Evolutionary conservation across 2,113 vertebrate species (phyloP), one percentile per base, ranked within the genome.

Genomic region (Xyrauchen texanus): DNA sequence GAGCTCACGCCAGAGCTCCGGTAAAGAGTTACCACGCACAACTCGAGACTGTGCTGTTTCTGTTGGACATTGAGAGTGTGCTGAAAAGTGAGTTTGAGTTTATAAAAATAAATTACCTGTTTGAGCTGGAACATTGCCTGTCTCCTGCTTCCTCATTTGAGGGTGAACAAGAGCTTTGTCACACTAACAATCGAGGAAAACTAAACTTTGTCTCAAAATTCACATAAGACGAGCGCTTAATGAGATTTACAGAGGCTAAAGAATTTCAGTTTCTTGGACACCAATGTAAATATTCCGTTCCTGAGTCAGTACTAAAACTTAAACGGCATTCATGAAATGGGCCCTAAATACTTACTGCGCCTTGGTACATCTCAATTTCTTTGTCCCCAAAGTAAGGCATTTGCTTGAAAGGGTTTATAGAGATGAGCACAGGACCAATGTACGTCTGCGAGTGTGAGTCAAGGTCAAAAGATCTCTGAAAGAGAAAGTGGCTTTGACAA

Each of bases 321-420:
- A 15, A 63, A 63, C 7, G 60, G 7, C 15, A 13, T 58, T 13
- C 46, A n/a, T 47, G 70, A 4, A 61, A 73, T 5, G 4, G 12
- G 53, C 8, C 8, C 44, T 64, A 45, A 46, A 53, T 67, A 96
- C 98, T 98, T 93, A 99, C 97, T 58, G 98, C 95, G 82, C 98
- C 98, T 89, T 99, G 98, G 90, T 99, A 99, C 95, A 99, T 95
- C 88, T 99, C 98, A 58, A 99, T 92, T 91, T 99, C 98, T 82
- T 97, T 99, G 44, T 99, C 98, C 9, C 97, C 96, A 87, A 99
- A 99, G 87, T 99, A 99, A 0, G 98, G 98, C 97, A 99, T 99
- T 91, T 97, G 98, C 87, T 99, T 99, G 90, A 99, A 99, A 64
- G 98, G 98, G 88, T 99, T 99, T 87, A 99, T 86, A 0, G 98